Conservation (phyloP, 2,888 invertebrate species). For the Diarsia dahlii region DNA sequence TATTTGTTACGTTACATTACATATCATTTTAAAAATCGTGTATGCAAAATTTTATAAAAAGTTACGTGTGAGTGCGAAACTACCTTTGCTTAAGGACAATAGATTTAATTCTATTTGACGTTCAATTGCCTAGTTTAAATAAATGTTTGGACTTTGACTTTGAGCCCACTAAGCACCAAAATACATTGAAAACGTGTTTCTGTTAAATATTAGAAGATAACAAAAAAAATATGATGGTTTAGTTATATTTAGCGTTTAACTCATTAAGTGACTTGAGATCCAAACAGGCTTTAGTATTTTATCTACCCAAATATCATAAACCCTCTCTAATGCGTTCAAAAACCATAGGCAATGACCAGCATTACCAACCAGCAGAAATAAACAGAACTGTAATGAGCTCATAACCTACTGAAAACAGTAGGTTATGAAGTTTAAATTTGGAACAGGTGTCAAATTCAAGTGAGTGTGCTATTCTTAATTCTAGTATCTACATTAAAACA, state of each 20-base stretch:
- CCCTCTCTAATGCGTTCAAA: too few relatives aligned
- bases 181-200: background rate
- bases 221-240: background rate
- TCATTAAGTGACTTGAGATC: background rate
- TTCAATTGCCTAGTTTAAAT: background rate
- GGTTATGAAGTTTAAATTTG: too few relatives aligned
- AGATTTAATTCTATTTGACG: background rate
- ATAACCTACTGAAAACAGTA: too few relatives aligned
- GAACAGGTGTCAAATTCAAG: too few relatives aligned
- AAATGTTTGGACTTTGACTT: background rate
- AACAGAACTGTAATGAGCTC: too few relatives aligned
- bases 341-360: too few relatives aligned
- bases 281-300: background rate
- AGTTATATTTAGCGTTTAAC: background rate
- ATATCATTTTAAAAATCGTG: background rate
- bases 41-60: background rate
- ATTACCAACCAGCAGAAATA: too few relatives aligned
- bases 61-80: background rate
- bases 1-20: background rate
- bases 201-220: background rate
- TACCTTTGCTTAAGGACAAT: background rate
- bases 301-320: too few relatives aligned
- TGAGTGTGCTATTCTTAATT: too few relatives aligned
- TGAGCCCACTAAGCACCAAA: background rate
- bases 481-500: too few relatives aligned